These are phyloP conservation scores for Lydus trimaculatus DNA, from an alignment of 2,888 invertebrate species.

Conservation along the genomic window DNA sequence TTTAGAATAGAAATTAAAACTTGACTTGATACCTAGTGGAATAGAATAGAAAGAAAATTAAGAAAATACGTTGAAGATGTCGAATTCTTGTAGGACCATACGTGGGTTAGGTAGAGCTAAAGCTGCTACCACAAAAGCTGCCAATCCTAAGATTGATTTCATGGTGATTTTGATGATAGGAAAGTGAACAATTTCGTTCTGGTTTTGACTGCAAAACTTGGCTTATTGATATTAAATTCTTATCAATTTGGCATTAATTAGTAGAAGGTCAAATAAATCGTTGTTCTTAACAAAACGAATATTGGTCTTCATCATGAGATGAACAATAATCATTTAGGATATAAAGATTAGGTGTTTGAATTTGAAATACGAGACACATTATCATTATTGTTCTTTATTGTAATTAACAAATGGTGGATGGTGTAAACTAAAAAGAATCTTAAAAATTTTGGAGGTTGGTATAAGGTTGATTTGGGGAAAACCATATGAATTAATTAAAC, in stretches of 20 bases:
- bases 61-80: conserved; percentile 19
- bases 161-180: not conserved
- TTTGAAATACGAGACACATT: too few relatives aligned
- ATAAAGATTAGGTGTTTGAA: too few relatives aligned
- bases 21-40: too few relatives aligned
- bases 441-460: too few relatives aligned
- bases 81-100: conserved; percentile 7
- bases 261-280: not conserved
- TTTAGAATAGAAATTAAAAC: not conserved
- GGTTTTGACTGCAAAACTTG: not conserved
- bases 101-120: conserved; percentile 9
- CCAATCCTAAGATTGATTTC: conserved; percentile 4
- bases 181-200: not conserved
- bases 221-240: not conserved
- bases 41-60: not conserved
- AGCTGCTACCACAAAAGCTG: not conserved
- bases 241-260: not conserved
- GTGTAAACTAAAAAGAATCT: too few relatives aligned
- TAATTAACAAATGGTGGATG: too few relatives aligned
- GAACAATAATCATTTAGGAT: too few relatives aligned
- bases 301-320: too few relatives aligned
- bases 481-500: too few relatives aligned
- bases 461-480: too few relatives aligned
- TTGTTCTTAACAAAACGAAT: not conserved
- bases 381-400: too few relatives aligned